phyloP scores from a whole-genome alignment of 1,140 invertebrate genomes.

The Aphidius ervi region DNA sequence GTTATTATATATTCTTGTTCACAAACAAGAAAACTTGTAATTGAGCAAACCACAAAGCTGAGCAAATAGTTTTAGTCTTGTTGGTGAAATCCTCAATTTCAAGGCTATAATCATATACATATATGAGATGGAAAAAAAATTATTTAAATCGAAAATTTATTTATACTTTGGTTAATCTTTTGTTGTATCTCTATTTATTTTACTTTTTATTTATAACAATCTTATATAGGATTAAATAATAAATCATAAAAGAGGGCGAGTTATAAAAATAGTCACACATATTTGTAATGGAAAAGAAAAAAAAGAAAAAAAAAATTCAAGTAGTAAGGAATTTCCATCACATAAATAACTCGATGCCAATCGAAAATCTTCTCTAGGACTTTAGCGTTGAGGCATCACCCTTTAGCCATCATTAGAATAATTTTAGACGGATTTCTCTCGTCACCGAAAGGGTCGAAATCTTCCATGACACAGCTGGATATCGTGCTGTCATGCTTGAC shows the following conservation, averaged over 20 bases:
- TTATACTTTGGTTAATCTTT: too few species aligned
- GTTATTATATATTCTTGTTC: too few species aligned
- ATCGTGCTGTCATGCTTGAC: not conserved
- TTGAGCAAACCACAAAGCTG: too few species aligned
- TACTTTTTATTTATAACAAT: slow-evolving; percentile 3
- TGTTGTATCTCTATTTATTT: not conserved
- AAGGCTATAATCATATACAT: too few species aligned
- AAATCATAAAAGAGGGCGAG: too few species aligned
- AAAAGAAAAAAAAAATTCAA: slow-evolving; percentile 6
- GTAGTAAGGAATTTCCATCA: slow-evolving; percentile 15
- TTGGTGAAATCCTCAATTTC: too few species aligned
- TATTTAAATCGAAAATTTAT: too few species aligned
- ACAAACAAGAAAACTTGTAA: too few species aligned
- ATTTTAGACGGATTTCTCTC: slow-evolving; percentile 20
- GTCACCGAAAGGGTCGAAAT: slow-evolving; percentile 16
- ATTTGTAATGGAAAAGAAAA: slow-evolving; percentile 1
- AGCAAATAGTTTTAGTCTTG: too few species aligned
- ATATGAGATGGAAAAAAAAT: too few species aligned
- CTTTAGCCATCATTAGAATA: slow-evolving; percentile 29
- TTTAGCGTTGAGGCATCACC: slow-evolving; percentile 13
- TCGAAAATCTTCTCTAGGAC: not conserved
- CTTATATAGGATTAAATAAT: slow-evolving; percentile 6
- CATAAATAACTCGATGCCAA: slow-evolving; percentile 8
- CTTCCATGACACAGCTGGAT: slow-evolving; percentile 22
- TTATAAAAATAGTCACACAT: too few species aligned